Evolutionary conservation across 2,888 invertebrate species (phyloP), one percentile per base, ranked within the genome.

Genomic region (Hoplodrina blanda): DNA sequence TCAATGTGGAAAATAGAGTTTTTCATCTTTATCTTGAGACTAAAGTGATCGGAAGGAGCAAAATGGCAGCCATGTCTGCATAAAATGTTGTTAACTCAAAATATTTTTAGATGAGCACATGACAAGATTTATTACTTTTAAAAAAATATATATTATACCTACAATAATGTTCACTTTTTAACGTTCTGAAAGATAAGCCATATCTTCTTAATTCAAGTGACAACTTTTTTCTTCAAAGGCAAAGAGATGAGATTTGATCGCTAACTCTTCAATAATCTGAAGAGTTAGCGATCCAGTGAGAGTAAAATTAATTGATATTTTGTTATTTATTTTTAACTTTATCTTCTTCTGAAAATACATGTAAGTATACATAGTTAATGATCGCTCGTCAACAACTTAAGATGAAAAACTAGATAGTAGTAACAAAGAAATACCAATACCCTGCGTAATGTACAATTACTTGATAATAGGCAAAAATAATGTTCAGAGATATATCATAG

Each of bases 181-280:
- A 17, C 20, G n/a, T 68, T 57, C 44, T 62, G 10, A 67, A 59
- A 64, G 33, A 62, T 63, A 53, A 55, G n/a, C 66, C 11, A 25
- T 57, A 0, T 49, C 25, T 50, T 2, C 30, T 63, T 46, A 53
- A 56, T 62, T 73, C 20, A 71, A 78, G 63, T 60, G 59, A 64
- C 69, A 79, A 76, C 62, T 69, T 46, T 30, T 30, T 57, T 41
- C 54, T 53, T 56, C 63, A 66, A 69, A 62, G 33, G 17, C 49
- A 63, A 44, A 62, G 64, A 68, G 49, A 52, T 41, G 30, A 73
- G 79, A 69, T 81, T 60, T 76, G 67, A 82, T 73, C 76, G 63
- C 70, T 59, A 37, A 33, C 68, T 62, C 70, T 82, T 57, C 65
- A 80, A 57, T 60, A 54, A 78, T 70, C 72, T 80, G 54, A 72